These are phyloP conservation scores for Numida meleagris DNA, from an alignment of 2,113 vertebrate genomes.

Conservation along the genomic window DNA sequence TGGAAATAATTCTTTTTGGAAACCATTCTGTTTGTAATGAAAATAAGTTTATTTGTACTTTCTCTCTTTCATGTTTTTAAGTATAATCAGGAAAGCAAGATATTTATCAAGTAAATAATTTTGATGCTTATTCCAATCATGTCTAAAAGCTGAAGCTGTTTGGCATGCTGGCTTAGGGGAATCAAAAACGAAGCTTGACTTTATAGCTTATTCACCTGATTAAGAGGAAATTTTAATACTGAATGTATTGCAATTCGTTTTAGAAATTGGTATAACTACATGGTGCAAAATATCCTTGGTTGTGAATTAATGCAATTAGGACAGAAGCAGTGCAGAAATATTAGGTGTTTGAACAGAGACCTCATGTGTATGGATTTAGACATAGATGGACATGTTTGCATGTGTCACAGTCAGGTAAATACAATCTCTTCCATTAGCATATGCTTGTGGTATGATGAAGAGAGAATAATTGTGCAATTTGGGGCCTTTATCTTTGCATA, in stretches of 20 bases:
- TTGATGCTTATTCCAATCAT: background rate
- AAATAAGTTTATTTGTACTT: background rate
- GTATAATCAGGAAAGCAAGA: background rate
- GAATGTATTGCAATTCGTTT: background rate
- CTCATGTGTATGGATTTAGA: background rate
- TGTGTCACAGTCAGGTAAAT: background rate
- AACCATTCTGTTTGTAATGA: background rate
- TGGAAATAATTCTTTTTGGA: background rate
- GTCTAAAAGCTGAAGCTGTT: background rate
- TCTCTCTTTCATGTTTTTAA: background rate
- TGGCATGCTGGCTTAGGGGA: background rate
- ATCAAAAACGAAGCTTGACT: background rate
- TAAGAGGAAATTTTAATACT: background rate
- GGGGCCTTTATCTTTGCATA: background rate
- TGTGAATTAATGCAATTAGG: background rate
- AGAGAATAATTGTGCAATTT: rapidly evolving
- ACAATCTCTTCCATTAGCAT: background rate
- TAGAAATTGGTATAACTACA: background rate
- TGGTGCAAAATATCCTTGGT: background rate
- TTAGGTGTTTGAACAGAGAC: background rate
- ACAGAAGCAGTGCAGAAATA: background rate
- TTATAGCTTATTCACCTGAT: background rate
- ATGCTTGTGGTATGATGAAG: background rate
- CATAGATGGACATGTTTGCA: background rate
- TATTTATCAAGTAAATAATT: background rate